Evolutionary conservation across 2,797 vertebrate genomes (phyloP).

Genomic region (Enteromius argenteus): DNA sequence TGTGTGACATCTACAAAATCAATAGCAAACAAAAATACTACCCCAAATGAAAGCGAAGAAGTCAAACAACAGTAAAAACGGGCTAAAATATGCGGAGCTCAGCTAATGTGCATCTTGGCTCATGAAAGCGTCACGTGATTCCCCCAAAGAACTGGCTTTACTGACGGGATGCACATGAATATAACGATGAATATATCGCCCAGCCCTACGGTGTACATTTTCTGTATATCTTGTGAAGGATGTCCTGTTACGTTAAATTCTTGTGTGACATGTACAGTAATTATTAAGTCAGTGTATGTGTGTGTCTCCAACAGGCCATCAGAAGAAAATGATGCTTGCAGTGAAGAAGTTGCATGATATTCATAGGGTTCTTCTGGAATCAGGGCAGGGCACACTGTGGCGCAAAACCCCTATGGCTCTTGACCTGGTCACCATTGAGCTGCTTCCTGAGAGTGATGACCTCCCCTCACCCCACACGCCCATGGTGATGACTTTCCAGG

Average conservation of each 20-base stretch:
- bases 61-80: too few relatives aligned
- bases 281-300: not conserved
- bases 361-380: conserved; percentile 77
- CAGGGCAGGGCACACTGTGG: conserved; percentile 68
- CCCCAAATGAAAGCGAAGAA: too few relatives aligned
- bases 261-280: conserved; percentile 10
- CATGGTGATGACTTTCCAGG: conserved; percentile 90
- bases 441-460: conserved; percentile 68
- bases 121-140: too few relatives aligned
- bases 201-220: not conserved
- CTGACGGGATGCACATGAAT: too few relatives aligned
- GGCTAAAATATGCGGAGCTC: too few relatives aligned
- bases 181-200: too few relatives aligned
- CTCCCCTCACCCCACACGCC: conserved; percentile 69
- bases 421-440: conserved; percentile 77
- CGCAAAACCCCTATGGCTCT: conserved; percentile 69
- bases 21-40: too few relatives aligned
- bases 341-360: conserved; percentile 91
- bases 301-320: conserved; percentile 84
- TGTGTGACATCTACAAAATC: too few relatives aligned
- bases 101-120: too few relatives aligned
- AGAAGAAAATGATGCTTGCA: conserved; percentile 96
- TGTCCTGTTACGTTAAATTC: not conserved
- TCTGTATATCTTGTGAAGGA: not conserved
- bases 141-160: too few relatives aligned